Conservation (phyloP, 2,797 vertebrate genomes). For the Trichosurus vulpecula region DNA sequence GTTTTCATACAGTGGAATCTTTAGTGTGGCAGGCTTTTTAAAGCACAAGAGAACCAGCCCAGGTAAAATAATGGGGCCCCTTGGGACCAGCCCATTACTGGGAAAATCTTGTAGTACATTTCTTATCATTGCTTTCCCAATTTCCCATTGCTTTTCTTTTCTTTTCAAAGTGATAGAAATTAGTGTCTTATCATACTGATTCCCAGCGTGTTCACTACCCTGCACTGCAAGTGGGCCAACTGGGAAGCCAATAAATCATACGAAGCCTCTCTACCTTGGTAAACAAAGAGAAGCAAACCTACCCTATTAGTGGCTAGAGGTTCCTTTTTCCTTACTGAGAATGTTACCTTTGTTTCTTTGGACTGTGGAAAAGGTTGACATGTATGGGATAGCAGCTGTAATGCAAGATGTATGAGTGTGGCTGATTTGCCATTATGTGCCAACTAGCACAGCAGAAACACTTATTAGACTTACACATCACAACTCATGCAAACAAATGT, state of each 20-base stretch:
- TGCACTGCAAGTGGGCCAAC: not conserved
- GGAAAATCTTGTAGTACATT: not conserved
- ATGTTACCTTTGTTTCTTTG: not conserved
- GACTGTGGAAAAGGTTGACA: not conserved
- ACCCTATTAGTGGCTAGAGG: not conserved
- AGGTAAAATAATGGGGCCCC: not conserved
- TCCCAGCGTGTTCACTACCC: not conserved
- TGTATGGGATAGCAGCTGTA: not conserved
- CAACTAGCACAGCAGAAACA: not conserved
- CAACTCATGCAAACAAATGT: not conserved
- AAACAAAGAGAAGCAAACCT: no score
- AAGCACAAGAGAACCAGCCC: not conserved
- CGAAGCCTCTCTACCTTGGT: no score
- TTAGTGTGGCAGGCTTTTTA: not conserved
- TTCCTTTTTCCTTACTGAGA: not conserved
- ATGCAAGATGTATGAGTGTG: not conserved
- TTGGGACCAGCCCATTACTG: not conserved
- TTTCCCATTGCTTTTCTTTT: not conserved
- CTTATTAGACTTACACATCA: not conserved
- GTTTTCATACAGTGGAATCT: slow-evolving; percentile 11
- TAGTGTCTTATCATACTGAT: not conserved
- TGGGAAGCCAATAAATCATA: no score
- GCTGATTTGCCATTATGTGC: not conserved
- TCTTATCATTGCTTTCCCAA: not conserved
- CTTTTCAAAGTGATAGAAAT: not conserved